phyloP scores from a whole-genome alignment of 2,113 vertebrate genomes.

The Strigops habroptila region DNA sequence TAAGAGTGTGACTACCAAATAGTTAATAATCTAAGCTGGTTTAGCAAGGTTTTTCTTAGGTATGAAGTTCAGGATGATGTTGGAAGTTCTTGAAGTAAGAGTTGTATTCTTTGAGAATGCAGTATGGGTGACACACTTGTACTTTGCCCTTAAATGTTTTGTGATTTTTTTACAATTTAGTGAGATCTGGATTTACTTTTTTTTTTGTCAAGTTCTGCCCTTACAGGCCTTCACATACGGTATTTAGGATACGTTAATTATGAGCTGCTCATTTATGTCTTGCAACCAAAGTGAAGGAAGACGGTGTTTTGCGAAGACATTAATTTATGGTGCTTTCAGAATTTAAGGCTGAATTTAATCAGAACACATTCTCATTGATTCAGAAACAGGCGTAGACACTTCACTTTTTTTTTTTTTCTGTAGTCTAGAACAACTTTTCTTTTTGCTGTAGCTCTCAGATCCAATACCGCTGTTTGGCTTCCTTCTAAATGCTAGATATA shows the following conservation, averaged over 20 bases:
- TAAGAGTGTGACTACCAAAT: neutral
- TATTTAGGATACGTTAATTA: neutral
- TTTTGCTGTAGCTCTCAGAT: neutral
- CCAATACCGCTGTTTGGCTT: neutral
- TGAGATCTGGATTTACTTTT: neutral
- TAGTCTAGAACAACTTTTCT: neutral
- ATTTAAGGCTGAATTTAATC: neutral
- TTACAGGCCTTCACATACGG: neutral
- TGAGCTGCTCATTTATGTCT: neutral
- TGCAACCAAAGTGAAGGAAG: neutral
- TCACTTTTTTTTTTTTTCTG: neutral
- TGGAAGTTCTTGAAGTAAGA: neutral
- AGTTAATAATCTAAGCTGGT: neutral
- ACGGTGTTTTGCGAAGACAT: neutral
- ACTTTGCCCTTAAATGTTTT: neutral
- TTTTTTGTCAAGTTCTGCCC: neutral
- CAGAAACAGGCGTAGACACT: rapidly evolving
- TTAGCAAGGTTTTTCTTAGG: neutral
- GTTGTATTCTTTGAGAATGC: neutral
- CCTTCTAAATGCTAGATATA: neutral
- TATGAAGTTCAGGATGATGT: neutral
- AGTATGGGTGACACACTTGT: neutral
- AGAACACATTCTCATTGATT: neutral
- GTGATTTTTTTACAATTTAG: neutral
- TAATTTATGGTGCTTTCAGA: neutral